Base-by-base conservation (phyloP, 1,140 invertebrate species). In the Rhysida immarginata region DNA sequence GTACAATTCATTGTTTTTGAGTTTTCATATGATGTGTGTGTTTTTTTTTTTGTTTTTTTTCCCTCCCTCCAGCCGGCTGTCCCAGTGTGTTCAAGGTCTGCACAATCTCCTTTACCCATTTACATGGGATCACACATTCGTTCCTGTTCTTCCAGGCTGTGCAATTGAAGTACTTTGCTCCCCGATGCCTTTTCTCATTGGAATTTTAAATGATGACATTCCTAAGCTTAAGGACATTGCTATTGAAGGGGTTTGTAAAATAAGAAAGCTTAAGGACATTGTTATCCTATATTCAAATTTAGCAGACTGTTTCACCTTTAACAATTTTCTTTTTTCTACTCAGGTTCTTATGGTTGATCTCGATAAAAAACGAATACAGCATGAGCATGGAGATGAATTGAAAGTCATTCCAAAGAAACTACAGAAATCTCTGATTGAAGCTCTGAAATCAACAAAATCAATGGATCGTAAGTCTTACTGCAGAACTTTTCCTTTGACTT, bases 101-200 rank as follows among this genome's bases (percentile, higher is more conserved):
- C 77, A 80, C 58, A 77, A 77, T 29, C 74, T 85, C n/a, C 68
- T 90, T 20, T 86, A 85, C 70, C 85, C 86, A 21, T 85, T 88
- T 65, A 73, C 74, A 18, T 88, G 85, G 85, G 83, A 83, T 52
- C 83, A 88, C 63, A 83, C 83, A 0, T 77, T 86, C 35, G 80
- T 88, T 26, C 81, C 84, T 1, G 75, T 82, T 43, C 69, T 88
- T n/a, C 84, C 86, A 0, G 63, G 75, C 3, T 73, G 76, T 52
- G 77, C 87, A 61, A 71, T 80, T 58, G 84, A 85, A 56, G 76
- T 87, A 23, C 70, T 82, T 23, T 78, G 82, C 60, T 79, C 83
- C 2, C 85, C 85, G 1, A 78, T 83, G 35, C 86, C 86, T 0
- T 81, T 81, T 55, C 71, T 89, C 0, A 78, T 85, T 51, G 85